phyloP scores from a whole-genome alignment of 2,888 invertebrate genomes.

The Nephrotoma appendiculata region DNA sequence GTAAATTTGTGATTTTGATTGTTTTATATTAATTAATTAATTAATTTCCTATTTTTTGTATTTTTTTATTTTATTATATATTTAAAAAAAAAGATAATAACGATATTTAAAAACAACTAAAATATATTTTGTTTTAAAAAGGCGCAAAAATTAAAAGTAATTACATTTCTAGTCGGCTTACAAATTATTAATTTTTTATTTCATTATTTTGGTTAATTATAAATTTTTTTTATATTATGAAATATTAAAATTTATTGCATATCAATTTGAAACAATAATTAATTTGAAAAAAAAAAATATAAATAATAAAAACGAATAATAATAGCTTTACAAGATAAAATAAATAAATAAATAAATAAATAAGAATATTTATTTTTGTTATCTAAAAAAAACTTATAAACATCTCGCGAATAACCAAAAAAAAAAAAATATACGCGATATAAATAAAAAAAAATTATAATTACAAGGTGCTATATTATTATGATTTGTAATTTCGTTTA shows the following conservation, averaged over 20 bases:
- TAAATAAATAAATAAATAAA: not conserved
- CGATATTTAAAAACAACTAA: not conserved
- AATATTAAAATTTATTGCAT: constrained; percentile 7
- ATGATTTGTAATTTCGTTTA: not conserved
- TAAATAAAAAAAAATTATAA: constrained; percentile 1
- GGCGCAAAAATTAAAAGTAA: not conserved
- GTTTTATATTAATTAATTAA: not conserved
- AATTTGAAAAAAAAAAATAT: not conserved
- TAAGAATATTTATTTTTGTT: not conserved
- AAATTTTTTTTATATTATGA: not conserved
- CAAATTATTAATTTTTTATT: not conserved
- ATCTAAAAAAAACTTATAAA: not conserved
- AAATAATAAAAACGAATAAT: not conserved
- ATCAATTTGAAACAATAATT: constrained; percentile 10
- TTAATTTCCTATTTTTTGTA: not conserved
- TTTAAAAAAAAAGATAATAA: not conserved
- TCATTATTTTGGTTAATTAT: not conserved
- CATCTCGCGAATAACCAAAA: not conserved
- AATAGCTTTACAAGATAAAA: constrained; percentile 1
- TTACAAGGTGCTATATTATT: not conserved
- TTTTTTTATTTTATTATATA: not conserved
- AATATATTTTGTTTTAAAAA: not conserved
- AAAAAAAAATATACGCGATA: not conserved
- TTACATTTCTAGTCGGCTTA: not conserved
- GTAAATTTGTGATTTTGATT: not conserved